phyloP scores from a whole-genome alignment of 2,888 invertebrate genomes.

The Ypsolopha sequella region DNA sequence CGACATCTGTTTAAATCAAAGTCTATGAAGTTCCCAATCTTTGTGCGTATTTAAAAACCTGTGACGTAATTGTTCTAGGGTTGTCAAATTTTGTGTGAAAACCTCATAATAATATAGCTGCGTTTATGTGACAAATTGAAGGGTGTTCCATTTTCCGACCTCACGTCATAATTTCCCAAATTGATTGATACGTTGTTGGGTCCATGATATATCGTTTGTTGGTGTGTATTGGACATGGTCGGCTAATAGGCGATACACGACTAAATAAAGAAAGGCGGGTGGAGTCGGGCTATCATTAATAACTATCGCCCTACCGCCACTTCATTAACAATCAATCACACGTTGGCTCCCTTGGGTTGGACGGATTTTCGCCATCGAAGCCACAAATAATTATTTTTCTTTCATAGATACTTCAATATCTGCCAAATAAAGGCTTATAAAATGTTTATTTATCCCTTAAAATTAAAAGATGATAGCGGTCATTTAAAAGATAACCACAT shows the following conservation, averaged over 20 bases:
- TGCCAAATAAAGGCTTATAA: no score
- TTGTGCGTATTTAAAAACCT: no score
- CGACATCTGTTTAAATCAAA: constrained; percentile 70
- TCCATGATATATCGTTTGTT: constrained; percentile 50
- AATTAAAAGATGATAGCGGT: background rate
- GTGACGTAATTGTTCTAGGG: background rate
- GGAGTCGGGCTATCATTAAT: constrained; percentile 54
- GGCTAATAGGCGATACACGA: constrained; percentile 12
- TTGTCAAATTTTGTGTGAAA: background rate
- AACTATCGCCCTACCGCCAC: constrained; percentile 55
- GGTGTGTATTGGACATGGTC: constrained; percentile 40
- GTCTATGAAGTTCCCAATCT: constrained; percentile 43
- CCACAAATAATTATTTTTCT: no score
- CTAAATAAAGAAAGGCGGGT: constrained; percentile 53
- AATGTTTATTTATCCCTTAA: no score
- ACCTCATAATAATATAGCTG: background rate
- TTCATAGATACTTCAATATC: no score
- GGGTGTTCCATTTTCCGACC: constrained; percentile 19
- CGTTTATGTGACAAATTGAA: constrained; percentile 14
- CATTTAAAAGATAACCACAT: background rate
- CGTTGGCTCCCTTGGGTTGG: constrained; percentile 29
- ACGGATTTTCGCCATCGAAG: constrained; percentile 15
- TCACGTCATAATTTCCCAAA: constrained; percentile 48
- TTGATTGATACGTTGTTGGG: constrained; percentile 56
- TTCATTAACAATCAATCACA: constrained; percentile 69